Base-by-base conservation (phyloP, 1,140 invertebrate species). In the Camponotus pennsylvanicus region DNA sequence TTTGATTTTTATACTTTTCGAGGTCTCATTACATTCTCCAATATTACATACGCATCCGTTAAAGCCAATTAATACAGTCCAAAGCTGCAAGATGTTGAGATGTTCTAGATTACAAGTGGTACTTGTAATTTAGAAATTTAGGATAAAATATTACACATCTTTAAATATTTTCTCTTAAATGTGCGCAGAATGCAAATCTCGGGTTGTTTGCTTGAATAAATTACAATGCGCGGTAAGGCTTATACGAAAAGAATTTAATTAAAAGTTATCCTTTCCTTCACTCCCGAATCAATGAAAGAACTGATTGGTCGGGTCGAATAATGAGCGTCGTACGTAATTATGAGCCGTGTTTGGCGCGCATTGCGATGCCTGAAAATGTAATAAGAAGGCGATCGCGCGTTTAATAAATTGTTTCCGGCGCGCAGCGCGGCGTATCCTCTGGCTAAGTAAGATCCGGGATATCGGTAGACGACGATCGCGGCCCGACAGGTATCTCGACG, bases 341-440 rank as follows among this genome's bases (percentile, higher is more conserved):
- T 82, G 66, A 15, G 52, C 64, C 66, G 66, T 18, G 52, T 55
- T 55, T 21, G 21, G 42, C 32, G 13, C 66, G 66, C 34, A 40
- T 34, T 5, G 63, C 79, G 66, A 42, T 42, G 69, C 40, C 49
- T 42, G 69, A 63, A 63, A 45, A 59, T n/a, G 55, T 69, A 45
- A 34, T 45, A 83, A 83, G 61, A 27, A 76, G 27, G 32, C 40
- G 57, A 61, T 21, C 5, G 40, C 55, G 40, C 40, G 55, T 63
- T 42, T 61, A 83, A 83, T 83, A 83, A 83, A 83, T 75, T 83
- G 69, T 83, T 83, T 83, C 79, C 69, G 55, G 64, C 61, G 45
- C 18, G 63, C 63, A 0, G 32, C 15, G 11, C 2, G 3, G 27
- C 27, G 27, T 27, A 8, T 4, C n/a, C 34, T 9, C 9, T 21